These are phyloP conservation scores for Pantelozetes paolii DNA, from an alignment of 2,888 invertebrate genomes.

Conservation along the genomic window DNA sequence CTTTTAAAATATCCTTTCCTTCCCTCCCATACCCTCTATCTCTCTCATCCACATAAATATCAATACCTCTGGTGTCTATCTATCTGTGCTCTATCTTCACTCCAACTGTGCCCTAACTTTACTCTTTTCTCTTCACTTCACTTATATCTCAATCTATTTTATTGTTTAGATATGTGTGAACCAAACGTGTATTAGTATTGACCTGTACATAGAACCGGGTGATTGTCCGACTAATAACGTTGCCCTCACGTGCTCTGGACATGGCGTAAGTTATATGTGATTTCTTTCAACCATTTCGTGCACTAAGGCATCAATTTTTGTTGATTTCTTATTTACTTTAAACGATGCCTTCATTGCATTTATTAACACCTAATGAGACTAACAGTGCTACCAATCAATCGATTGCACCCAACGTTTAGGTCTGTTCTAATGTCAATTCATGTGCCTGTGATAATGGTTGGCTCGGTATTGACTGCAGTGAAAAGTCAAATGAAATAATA, in stretches of 20 bases:
- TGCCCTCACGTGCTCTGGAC: conserved; percentile 84
- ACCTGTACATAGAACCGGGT: conserved; percentile 75
- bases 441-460: conserved; percentile 87
- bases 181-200: conserved; percentile 82
- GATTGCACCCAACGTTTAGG: conserved; percentile 40
- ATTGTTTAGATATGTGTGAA: conserved; percentile 72
- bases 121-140: not conserved
- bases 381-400: not conserved
- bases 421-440: conserved; percentile 84
- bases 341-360: not conserved
- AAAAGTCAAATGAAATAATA: conserved; percentile 57
- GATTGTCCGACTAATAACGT: conserved; percentile 85
- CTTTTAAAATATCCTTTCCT: conserved; percentile 5
- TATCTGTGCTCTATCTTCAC: not conserved
- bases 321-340: conserved; percentile 19
- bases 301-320: not conserved
- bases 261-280: conserved; percentile 95
- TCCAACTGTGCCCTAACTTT: conserved; percentile 13
- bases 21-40: conserved; percentile 1
- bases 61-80: no score
- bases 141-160: not conserved
- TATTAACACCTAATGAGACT: not conserved
- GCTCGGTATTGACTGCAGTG: conserved; percentile 81
- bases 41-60: not conserved
- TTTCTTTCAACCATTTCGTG: not conserved